A percentile compares a stretch with the other conserved stretches of the same genome.
These are phyloP conservation scores for Triops longicaudatus DNA, from an alignment of 1,140 invertebrate species.

Conservation along the genomic window DNA sequence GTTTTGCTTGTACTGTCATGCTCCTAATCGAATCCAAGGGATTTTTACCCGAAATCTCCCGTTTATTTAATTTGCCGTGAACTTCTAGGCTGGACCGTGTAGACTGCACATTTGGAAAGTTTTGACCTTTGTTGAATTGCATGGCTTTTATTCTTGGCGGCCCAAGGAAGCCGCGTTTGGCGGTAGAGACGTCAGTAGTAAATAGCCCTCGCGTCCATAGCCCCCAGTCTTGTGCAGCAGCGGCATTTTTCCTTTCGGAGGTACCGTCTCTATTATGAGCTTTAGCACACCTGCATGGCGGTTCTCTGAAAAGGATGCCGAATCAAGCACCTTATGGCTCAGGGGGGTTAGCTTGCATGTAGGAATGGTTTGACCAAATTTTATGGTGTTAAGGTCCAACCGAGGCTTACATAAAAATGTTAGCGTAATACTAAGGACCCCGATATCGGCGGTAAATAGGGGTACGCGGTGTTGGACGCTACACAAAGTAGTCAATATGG, in stretches of 20 bases:
- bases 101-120: neutral
- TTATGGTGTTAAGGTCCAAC: neutral
- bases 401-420: neutral
- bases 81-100: too few relatives aligned
- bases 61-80: too few relatives aligned
- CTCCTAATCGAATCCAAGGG: neutral
- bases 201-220: neutral
- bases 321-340: neutral
- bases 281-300: neutral
- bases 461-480: neutral
- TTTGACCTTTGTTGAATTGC: neutral
- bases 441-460: neutral
- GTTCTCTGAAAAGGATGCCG: neutral
- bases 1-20: neutral
- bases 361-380: neutral
- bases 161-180: neutral
- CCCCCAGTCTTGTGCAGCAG: neutral
- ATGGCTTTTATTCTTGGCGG: neutral
- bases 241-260: neutral
- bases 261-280: neutral
- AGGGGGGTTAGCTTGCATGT: neutral
- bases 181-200: neutral
- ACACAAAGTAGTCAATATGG: neutral
- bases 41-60: neutral
- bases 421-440: neutral